These are phyloP conservation scores for Ageneiosus marmoratus DNA, from an alignment of 2,113 vertebrate genomes.

Conservation along the genomic window DNA sequence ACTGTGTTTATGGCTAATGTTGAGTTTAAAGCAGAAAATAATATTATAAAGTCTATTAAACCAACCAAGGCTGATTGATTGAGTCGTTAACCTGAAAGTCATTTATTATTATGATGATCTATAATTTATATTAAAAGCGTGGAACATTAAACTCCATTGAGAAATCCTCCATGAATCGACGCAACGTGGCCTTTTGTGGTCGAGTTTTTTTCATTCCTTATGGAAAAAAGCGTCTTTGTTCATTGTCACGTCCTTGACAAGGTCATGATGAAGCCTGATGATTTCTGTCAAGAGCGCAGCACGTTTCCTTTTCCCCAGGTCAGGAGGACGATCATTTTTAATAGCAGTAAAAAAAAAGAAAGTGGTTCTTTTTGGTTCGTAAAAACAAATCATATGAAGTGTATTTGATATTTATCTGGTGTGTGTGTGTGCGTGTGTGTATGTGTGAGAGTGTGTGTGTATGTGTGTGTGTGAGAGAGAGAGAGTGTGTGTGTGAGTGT, in stretches of 20 bases:
- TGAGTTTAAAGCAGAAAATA: slow-evolving; percentile 26
- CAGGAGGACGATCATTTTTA: background rate
- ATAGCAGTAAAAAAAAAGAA: background rate
- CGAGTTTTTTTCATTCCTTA: background rate
- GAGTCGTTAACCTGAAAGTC: background rate
- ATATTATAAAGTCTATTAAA: background rate
- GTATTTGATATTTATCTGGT: too few species aligned
- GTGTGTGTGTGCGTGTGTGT: too few species aligned
- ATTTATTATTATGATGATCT: background rate
- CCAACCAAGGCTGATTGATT: background rate
- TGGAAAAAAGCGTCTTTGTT: background rate
- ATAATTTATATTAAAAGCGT: background rate
- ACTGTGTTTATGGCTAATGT: background rate
- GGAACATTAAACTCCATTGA: background rate
- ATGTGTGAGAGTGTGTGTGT: too few species aligned
- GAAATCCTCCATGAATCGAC: background rate
- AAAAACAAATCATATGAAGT: background rate
- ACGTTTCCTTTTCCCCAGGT: background rate
- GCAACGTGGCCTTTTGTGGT: background rate
- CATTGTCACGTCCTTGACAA: background rate
- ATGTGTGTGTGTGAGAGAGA: too few species aligned
- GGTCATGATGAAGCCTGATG: background rate
- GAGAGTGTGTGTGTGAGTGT: too few species aligned
- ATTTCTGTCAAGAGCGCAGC: background rate
- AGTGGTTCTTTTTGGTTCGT: background rate